Base-by-base conservation (phyloP, 1,140 invertebrate species). In the Episyrphus balteatus region DNA sequence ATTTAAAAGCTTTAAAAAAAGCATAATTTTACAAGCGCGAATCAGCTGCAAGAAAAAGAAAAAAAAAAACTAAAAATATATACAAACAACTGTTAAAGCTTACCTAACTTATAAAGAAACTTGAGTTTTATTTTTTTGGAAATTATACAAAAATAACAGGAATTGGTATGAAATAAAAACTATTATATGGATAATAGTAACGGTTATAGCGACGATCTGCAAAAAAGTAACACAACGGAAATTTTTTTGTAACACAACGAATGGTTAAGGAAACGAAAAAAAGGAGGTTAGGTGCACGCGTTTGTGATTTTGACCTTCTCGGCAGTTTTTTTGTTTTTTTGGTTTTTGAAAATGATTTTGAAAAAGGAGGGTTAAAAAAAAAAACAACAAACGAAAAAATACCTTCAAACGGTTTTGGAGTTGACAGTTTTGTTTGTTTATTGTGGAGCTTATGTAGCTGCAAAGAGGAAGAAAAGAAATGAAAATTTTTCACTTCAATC, bases 91-190 rank as follows among this genome's bases (percentile, higher is more conserved):
- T 32, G 19, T 12, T 18, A 37, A 47, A 31, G 40, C 42, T 42
- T 45, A 45, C 48, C 17, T 13, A 26, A 26, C 41, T 47, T 34
- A 38, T 39, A 36, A 26, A 46, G 21, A 42, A 13, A n/a, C 33
- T 36, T 42, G 9, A 32, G 40, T 32, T 9, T 19, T 44, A 21
- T 36, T 41, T 37, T 45, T 42, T 48, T 15, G 33, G 19, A 33
- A 42, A 43, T 58, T 55, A 62, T 47, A 50, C 55, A 42, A 51
- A 51, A 50, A 62, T 50, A 55, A 55, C 51, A 30, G 62, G 62
- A 49, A 61, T 50, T 52, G 54, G 54, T 41, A 65, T 53, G 55
- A 62, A 54, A 48, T 49, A 51, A 55, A 55, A 30, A 61, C 47
- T 56, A 48, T 46, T 40, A 50, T 55, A 44, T 57, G 55, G 59